Evolutionary conservation across 1,140 invertebrate genomes (phyloP).

Genomic region (Rhagoletis pomonella): DNA sequence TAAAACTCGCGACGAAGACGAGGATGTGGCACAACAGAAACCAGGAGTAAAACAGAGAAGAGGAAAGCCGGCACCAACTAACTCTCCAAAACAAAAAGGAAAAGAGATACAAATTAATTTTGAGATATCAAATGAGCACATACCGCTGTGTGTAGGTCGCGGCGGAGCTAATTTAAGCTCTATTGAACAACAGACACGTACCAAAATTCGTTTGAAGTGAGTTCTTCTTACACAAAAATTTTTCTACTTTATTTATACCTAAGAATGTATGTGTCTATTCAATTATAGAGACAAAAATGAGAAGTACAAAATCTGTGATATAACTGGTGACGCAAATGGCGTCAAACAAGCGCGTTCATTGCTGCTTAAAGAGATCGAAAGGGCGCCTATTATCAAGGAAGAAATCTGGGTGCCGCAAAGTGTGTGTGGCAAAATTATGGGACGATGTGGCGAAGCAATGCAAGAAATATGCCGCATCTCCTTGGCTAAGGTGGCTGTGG

Average conservation of each 20-base stretch:
- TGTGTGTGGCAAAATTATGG: conserved; percentile 82
- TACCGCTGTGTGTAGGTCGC: conserved; percentile 78
- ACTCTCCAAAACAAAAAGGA: neutral
- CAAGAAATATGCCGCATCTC: conserved; percentile 78
- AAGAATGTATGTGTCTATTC: neutral
- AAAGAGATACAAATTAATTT: conserved; percentile 68
- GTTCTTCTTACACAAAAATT: neutral
- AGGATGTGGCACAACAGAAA: conserved; percentile 55
- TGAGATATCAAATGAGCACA: conserved; percentile 69
- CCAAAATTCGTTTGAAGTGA: conserved; percentile 80
- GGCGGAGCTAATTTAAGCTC: conserved; percentile 81
- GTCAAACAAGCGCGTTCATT: conserved; percentile 82
- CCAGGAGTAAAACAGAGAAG: conserved; percentile 24
- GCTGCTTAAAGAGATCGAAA: conserved; percentile 82
- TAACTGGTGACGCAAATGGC: conserved; percentile 79
- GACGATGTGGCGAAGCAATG: conserved; percentile 81
- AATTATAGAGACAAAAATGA: conserved; percentile 69
- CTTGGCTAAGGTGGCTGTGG: conserved; percentile 68
- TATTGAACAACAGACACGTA: conserved; percentile 82
- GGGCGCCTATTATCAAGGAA: conserved; percentile 80
- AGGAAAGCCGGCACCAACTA: neutral
- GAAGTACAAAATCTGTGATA: conserved; percentile 76
- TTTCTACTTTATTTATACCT: conserved; percentile 58
- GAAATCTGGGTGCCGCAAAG: conserved; percentile 80
- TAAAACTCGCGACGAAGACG: conserved; percentile 67